A percentile compares a stretch with the other conserved stretches of the same genome.
Conservation (phyloP, 92 coral and sea anemone genomes). For the Porites evermanni region DNA sequence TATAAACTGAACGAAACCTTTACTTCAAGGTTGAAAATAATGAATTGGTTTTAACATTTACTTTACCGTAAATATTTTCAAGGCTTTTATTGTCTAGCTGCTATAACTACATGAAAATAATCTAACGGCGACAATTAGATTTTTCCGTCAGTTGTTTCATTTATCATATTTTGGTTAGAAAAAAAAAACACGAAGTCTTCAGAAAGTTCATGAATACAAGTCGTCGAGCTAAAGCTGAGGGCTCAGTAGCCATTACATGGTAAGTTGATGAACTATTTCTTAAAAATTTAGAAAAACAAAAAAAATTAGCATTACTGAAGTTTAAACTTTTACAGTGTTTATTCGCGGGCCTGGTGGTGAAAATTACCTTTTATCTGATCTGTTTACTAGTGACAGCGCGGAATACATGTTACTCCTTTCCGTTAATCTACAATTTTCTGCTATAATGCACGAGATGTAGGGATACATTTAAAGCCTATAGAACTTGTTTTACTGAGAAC, state of each 20-base stretch:
- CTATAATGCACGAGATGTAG: too few species aligned
- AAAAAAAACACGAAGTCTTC: neutral
- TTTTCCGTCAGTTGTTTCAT: neutral
- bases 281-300: too few species aligned
- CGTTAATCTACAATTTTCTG: too few species aligned
- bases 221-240: neutral
- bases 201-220: constrained; percentile 5
- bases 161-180: neutral
- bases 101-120: too few species aligned
- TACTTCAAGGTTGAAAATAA: neutral
- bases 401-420: too few species aligned
- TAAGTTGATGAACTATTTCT: neutral
- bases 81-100: too few species aligned
- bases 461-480: too few species aligned
- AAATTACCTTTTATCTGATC: too few species aligned
- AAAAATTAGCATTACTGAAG: neutral
- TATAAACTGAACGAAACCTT: neutral
- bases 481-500: too few species aligned
- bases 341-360: too few species aligned
- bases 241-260: constrained; percentile 17
- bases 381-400: too few species aligned
- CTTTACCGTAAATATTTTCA: constrained; percentile 1
- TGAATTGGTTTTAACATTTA: neutral
- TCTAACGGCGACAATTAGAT: neutral
- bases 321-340: too few species aligned